Evolutionary conservation across 2,797 vertebrate species (phyloP), one percentile per base, ranked within the genome.

Genomic region (Eurystomus glaucurus): DNA sequence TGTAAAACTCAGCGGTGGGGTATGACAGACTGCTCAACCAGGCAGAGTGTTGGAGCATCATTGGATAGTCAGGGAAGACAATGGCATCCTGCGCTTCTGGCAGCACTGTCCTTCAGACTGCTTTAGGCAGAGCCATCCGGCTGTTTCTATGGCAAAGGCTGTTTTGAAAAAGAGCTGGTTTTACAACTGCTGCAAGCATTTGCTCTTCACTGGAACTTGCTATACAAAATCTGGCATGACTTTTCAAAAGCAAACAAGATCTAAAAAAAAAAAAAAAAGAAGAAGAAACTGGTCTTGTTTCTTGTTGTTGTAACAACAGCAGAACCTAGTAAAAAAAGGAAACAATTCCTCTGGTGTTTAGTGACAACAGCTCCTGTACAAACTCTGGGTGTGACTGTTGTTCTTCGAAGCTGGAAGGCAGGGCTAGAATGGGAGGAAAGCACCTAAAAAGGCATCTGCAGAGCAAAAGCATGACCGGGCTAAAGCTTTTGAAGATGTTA

Each of bases 121-220:
- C 21, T 64, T 66, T 68, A 1, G 7, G 50, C 74, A n/a, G 52
- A 48, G 37, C 45, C 10, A 1, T 5, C 51, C 11, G n/a, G 31
- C 58, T 66, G 37, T 35, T 90, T 62, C 35, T 52, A 21, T 15
- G n/a, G 54, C 15, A 85, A 81, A 91, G 23, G 11, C 10, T 81
- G 29, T 71, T 95, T 91, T 33, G 61, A 86, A 95, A 88, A 83
- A 3, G 10, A 85, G 16, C 14, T 74, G 43, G 1, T 28, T 93
- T 88, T 88, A 66, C 43, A 85, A 13, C 8, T 66, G 12, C 39
- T 87, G 31, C 20, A 68, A 90, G 9, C 29, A 20, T 80, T 88
- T 69, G 20, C 45, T 72, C 5, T 2, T 88, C 37, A 6, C 28
- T 71, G 50, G 46, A 39, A 35, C 6, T 26, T 48, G 19, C 10